Evolutionary conservation across 2,797 vertebrate species (phyloP), one percentile per base, ranked within the genome.

Genomic region (Propithecus deckenii): DNA sequence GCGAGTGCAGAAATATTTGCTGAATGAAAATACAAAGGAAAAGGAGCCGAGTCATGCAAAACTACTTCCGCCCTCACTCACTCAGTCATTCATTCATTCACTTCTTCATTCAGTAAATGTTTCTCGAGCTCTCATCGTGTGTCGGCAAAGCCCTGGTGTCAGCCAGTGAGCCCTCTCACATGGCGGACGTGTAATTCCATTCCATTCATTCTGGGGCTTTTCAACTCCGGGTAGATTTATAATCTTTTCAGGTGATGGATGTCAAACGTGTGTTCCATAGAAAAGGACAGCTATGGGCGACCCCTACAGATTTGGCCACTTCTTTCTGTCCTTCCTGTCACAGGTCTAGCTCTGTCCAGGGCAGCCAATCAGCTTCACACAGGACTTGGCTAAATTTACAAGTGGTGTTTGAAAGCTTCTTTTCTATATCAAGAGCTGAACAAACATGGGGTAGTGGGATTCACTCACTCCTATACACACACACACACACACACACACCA

Each of bases 181-280:
- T 71, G 63, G 50, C 4, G 0, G 28, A 41, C 38, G n/a, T 72
- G 86, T 95, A 48, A 90, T 95, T 61, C 84, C 89, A 69, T 75
- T 85, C 83, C 17, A 41, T 91, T 95, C 86, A 71, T 91, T 89
- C 89, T 59, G n/a, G 75, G 71, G 9, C 43, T 74, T 92, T 95
- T 63, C 94, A 89, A 86, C 63, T 55, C 32, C 1, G 35, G n/a
- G 57, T 63, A 55, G 74, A 97, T 95, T 91, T 76, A 86, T 84
- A 91, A 79, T 57, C 85, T 93, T 85, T 79, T 59, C 93, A 81
- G 83, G 95, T 91, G 94, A 96, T 43, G 52, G 89, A 96, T 92
- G 94, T 76, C 35, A 79, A 67, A 59, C 3, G 0, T 74, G 48
- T 18, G 67, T 50, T 74, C 63, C 11, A 14, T 18, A 32, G 78